These are phyloP conservation scores for Archips xylosteana DNA, from an alignment of 2,888 invertebrate species.

Conservation along the genomic window DNA sequence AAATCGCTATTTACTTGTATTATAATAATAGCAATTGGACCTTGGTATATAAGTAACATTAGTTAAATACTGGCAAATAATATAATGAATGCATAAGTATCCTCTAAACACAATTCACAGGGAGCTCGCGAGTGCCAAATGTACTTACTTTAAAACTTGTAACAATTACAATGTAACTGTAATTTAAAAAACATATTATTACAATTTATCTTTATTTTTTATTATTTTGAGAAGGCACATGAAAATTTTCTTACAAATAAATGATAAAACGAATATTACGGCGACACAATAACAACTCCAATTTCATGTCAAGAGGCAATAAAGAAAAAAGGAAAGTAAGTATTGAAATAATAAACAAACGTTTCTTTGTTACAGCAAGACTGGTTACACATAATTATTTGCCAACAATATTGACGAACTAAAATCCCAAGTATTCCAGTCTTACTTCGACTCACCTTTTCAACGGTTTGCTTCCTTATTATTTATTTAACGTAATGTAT, in stretches of 20 bases:
- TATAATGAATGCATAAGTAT: slow-evolving; percentile 7
- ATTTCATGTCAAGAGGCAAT: slow-evolving; percentile 28
- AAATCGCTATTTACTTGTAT: too few relatives aligned
- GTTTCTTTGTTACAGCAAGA: slow-evolving; percentile 27
- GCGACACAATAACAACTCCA: slow-evolving; percentile 43
- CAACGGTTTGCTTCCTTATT: slow-evolving; percentile 39
- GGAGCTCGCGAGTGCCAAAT: slow-evolving; percentile 68
- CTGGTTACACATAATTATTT: slow-evolving; percentile 20
- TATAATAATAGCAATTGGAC: too few relatives aligned
- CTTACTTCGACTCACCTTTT: slow-evolving; percentile 12
- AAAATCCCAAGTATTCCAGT: slow-evolving; percentile 20
- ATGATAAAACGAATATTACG: slow-evolving; percentile 61
- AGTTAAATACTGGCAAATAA: neutral
- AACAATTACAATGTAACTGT: slow-evolving; percentile 75
- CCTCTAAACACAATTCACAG: slow-evolving; percentile 54
- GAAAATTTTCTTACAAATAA: slow-evolving; percentile 81
- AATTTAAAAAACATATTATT: slow-evolving; percentile 70
- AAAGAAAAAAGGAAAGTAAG: slow-evolving; percentile 16
- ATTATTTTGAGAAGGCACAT: slow-evolving; percentile 84
- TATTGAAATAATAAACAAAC: slow-evolving; percentile 22
- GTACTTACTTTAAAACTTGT: slow-evolving; percentile 71
- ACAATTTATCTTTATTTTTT: slow-evolving; percentile 67
- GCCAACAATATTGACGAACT: slow-evolving; percentile 12
- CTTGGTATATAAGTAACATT: too few relatives aligned
- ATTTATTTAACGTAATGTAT: slow-evolving; percentile 60